Percentiles rank a stretch among this genome's conserved stretches.
Conservation (phyloP, 1,140 invertebrate genomes). For the Anoplophora glabripennis region DNA sequence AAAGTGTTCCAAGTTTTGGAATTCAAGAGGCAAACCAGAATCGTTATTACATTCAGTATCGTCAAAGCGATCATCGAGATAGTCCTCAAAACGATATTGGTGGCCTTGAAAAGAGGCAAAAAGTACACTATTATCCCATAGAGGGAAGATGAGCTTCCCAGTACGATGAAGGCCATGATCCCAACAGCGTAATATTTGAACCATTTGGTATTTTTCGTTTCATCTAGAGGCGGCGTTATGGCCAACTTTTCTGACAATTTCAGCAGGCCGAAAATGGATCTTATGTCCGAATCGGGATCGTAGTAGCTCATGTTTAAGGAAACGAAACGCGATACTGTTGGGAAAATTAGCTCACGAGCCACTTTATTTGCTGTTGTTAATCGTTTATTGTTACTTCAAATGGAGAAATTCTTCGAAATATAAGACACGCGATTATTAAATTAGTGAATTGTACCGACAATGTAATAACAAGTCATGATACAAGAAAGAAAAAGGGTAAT, state of each 20-base stretch:
- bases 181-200: constrained; percentile 1
- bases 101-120: neutral
- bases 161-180: neutral
- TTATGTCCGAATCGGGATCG: constrained; percentile 3
- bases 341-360: no score
- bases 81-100: neutral
- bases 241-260: constrained; percentile 6
- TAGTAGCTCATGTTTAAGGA: neutral
- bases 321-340: no score
- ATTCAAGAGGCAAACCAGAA: neutral
- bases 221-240: neutral
- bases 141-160: neutral
- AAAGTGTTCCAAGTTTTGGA: constrained; percentile 2
- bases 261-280: neutral
- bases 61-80: neutral
- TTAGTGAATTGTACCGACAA: no score
- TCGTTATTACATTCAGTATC: neutral
- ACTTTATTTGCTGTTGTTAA: no score
- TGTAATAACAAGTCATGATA: no score
- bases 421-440: no score
- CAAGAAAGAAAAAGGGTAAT: neutral
- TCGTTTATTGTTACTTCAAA: no score
- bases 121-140: constrained; percentile 6
- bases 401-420: no score
- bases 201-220: neutral